Conservation (phyloP, 2,888 invertebrate species). For the Drosophila antonietae region DNA sequence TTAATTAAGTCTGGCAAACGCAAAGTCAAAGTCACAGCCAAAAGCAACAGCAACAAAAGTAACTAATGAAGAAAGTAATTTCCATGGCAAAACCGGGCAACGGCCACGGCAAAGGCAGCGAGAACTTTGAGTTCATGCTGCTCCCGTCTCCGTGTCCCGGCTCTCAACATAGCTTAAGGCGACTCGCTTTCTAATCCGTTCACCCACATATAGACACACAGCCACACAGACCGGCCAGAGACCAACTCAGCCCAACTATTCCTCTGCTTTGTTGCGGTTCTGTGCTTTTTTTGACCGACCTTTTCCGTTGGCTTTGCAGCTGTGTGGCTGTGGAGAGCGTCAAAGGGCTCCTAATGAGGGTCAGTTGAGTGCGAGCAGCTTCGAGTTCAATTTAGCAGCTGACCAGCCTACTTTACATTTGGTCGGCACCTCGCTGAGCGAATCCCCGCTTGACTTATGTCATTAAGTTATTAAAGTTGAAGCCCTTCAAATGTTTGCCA, state of each 20-base stretch:
- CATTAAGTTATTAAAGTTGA: slow-evolving; percentile 77
- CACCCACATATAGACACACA: slow-evolving; percentile 10
- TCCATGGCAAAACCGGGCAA: slow-evolving; percentile 79
- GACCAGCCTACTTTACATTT: slow-evolving; percentile 73
- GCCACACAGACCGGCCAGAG: neutral
- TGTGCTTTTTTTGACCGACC: slow-evolving; percentile 52
- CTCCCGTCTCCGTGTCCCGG: slow-evolving; percentile 4
- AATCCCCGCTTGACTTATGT: slow-evolving; percentile 57
- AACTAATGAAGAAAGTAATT: slow-evolving; percentile 83
- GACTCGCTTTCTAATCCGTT: slow-evolving; percentile 50
- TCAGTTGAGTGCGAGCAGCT: slow-evolving; percentile 47
- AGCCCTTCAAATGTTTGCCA: slow-evolving; percentile 70
- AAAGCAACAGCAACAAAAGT: slow-evolving; percentile 62
- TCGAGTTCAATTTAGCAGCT: slow-evolving; percentile 73
- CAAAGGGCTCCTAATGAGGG: slow-evolving; percentile 69
- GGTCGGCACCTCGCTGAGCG: slow-evolving; percentile 20
- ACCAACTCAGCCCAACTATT: slow-evolving; percentile 17
- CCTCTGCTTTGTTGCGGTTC: slow-evolving; percentile 37
- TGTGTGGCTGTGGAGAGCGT: slow-evolving; percentile 12
- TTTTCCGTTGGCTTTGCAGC: slow-evolving; percentile 53
- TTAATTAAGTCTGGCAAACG: slow-evolving; percentile 77
- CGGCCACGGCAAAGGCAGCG: slow-evolving; percentile 43
- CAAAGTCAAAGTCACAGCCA: slow-evolving; percentile 38
- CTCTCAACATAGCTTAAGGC: slow-evolving; percentile 41
- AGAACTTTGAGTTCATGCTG: slow-evolving; percentile 32